Evolutionary conservation across 1,140 invertebrate species (phyloP).

Genomic region (Cyrtorhinus lividipennis): DNA sequence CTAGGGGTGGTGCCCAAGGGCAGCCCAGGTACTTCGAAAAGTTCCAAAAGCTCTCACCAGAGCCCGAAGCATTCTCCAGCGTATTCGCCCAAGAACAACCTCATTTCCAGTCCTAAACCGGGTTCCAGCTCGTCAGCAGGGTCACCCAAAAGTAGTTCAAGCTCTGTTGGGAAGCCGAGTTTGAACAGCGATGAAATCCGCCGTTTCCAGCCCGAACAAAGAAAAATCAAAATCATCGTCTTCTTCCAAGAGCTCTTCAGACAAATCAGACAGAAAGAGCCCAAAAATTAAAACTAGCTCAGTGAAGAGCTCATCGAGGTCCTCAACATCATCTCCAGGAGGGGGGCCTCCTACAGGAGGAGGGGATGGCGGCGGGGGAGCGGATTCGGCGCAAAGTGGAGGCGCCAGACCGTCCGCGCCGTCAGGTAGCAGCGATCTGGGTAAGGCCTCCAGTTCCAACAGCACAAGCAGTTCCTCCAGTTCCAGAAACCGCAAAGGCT

Average conservation of each 20-base stretch:
- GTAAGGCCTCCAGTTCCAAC: conserved; percentile 27
- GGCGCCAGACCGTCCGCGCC: conserved; percentile 21
- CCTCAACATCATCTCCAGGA: conserved; percentile 11
- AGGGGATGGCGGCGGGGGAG: conserved; percentile 2
- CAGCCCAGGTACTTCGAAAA: conserved; percentile 40
- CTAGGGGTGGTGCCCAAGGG: conserved; percentile 34
- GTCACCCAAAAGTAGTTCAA: conserved; percentile 50
- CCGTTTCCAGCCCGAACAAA: conserved; percentile 42
- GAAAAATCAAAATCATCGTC: conserved; percentile 26
- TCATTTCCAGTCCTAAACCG: conserved; percentile 47
- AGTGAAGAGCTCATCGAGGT: conserved; percentile 26
- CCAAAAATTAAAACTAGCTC: conserved; percentile 43
- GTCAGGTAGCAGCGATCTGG: conserved; percentile 17
- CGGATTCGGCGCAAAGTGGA: conserved; percentile 21
- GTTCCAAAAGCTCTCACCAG: conserved; percentile 38
- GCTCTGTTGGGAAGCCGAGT: conserved; percentile 66
- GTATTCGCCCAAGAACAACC: conserved; percentile 25
- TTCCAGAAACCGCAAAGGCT: conserved; percentile 54
- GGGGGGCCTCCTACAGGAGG: conserved; percentile 18
- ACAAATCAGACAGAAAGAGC: conserved; percentile 47
- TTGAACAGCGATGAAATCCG: conserved; percentile 74
- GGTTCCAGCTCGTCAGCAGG: conserved; percentile 39
- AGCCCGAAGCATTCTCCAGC: conserved; percentile 51
- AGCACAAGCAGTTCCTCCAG: conserved; percentile 35
- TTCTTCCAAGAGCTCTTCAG: conserved; percentile 31